Percentiles rank a stretch among this genome's conserved stretches.
Conservation (phyloP, 2,797 vertebrate genomes). For the Sebastes diaconus region DNA sequence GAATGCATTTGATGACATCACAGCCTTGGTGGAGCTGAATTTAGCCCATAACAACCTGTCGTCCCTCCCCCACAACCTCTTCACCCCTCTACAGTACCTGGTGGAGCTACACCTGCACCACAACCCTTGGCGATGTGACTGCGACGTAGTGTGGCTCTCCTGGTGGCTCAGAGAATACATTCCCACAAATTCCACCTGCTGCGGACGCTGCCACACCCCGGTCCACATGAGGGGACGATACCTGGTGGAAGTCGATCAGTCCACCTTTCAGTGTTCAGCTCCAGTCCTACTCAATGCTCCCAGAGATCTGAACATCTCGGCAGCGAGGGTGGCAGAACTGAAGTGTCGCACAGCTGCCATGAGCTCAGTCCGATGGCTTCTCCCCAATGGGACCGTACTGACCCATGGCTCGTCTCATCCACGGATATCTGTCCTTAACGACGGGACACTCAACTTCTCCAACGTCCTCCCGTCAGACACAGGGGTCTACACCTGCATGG, state of each 20-base stretch:
- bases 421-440: conserved; percentile 91
- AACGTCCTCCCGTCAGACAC: conserved; percentile 92
- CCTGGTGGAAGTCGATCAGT: conserved; percentile 95
- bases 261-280: conserved; percentile 94
- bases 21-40: conserved; percentile 95
- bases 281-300: conserved; percentile 96
- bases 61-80: conserved; percentile 96
- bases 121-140: conserved; percentile 98
- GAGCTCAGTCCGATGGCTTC: conserved; percentile 95
- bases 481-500: conserved; percentile 97
- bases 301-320: conserved; percentile 94
- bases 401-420: conserved; percentile 94
- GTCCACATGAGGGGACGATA: conserved; percentile 92
- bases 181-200: conserved; percentile 97
- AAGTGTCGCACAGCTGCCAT: conserved; percentile 94
- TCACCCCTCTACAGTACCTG: conserved; percentile 92
- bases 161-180: conserved; percentile 97
- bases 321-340: conserved; percentile 93
- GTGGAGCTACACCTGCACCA: conserved; percentile 97
- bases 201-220: conserved; percentile 94
- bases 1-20: conserved; percentile 96
- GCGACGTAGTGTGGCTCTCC: conserved; percentile 96
- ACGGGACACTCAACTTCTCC: conserved; percentile 96
- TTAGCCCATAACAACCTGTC: conserved; percentile 98
- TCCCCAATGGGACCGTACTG: conserved; percentile 93